phyloP scores from a whole-genome alignment of 2,113 vertebrate genomes.

The Salminus brasiliensis region DNA sequence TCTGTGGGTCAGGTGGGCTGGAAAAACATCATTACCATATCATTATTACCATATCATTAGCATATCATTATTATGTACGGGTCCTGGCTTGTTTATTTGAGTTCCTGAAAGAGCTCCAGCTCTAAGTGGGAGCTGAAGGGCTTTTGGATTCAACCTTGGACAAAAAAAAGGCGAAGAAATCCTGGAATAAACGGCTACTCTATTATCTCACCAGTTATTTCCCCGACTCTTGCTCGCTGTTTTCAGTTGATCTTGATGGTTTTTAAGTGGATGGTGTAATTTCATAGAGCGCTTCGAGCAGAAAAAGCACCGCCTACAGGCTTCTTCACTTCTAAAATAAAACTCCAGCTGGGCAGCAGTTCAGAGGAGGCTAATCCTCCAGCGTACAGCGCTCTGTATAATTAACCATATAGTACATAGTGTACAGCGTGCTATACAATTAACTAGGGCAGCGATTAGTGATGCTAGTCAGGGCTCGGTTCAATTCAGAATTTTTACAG shows the following conservation, averaged over 20 bases:
- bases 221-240: not conserved
- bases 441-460: not conserved
- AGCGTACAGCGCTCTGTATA: not conserved
- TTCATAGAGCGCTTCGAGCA: not conserved
- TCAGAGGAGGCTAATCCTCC: not conserved
- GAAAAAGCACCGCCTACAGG: not conserved
- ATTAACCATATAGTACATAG: not conserved
- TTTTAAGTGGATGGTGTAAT: not conserved
- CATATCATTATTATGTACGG: slow-evolving; percentile 42
- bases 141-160: not conserved
- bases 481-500: not conserved
- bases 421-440: not conserved
- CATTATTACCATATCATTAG: slow-evolving; percentile 47
- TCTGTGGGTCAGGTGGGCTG: slow-evolving; percentile 38
- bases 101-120: slow-evolving; percentile 11
- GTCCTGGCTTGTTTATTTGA: slow-evolving; percentile 33
- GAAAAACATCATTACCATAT: slow-evolving; percentile 43
- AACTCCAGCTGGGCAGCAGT: not conserved
- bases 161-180: not conserved
- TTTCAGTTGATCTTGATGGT: not conserved
- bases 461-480: not conserved
- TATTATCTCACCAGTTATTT: not conserved
- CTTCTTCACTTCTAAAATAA: not conserved
- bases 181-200: not conserved
- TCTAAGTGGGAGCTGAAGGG: not conserved